A percentile compares a stretch with the other conserved stretches of the same genome.
Conservation (phyloP, 2,113 vertebrate genomes). For the Anarhynchus alexandrinus region DNA sequence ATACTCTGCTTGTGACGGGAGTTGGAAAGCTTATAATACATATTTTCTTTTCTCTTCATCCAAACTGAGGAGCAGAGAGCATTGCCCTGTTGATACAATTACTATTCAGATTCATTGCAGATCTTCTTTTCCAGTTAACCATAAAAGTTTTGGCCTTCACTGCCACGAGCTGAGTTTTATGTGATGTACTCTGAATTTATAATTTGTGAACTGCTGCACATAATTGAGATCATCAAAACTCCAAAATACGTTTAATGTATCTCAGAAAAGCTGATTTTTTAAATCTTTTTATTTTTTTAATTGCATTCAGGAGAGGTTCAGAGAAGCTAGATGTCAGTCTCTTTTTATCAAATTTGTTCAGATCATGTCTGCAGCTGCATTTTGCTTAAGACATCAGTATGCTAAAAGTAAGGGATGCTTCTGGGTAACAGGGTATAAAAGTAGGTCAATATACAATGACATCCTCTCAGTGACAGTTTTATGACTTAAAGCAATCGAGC, state of each 20-base stretch:
- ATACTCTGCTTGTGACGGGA: not conserved
- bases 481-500: conserved; percentile 49
- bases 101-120: not conserved
- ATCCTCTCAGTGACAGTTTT: conserved; percentile 35
- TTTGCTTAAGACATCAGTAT: conserved; percentile 41
- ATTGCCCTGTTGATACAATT: not conserved
- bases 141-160: not conserved
- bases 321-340: not conserved
- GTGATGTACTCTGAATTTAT: not conserved
- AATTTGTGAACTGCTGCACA: not conserved
- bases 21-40: not conserved
- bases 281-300: not conserved
- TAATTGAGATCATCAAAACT: not conserved
- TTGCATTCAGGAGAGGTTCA: not conserved
- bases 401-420: conserved; percentile 40
- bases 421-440: conserved; percentile 44
- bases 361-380: not conserved
- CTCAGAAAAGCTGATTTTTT: not conserved
- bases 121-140: not conserved
- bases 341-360: conserved; percentile 31
- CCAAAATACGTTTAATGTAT: not conserved
- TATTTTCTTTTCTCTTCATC: not conserved
- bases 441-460: conserved; percentile 38
- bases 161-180: not conserved
- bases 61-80: not conserved